These are phyloP conservation scores for Bugula neritina DNA, from an alignment of 2,888 invertebrate genomes.

Conservation along the genomic window DNA sequence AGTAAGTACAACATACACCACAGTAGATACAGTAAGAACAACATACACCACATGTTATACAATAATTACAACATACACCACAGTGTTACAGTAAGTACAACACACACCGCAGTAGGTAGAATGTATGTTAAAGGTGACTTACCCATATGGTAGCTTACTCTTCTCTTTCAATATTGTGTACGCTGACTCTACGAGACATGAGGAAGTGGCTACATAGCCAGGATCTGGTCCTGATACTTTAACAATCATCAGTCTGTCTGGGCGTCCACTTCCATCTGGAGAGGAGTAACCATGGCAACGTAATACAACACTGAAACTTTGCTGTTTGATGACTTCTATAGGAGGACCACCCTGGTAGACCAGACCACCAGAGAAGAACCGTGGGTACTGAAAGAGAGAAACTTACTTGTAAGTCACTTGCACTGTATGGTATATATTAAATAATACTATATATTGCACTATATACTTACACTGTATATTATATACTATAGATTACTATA, in stretches of 20 bases:
- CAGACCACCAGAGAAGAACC: slow-evolving; percentile 67
- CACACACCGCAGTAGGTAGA: too few relatives aligned
- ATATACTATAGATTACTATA: too few relatives aligned
- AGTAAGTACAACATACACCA: too few relatives aligned
- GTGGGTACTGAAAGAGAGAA: slow-evolving; percentile 58
- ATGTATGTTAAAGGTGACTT: too few relatives aligned
- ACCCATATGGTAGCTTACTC: slow-evolving; percentile 70
- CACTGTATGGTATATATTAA: too few relatives aligned
- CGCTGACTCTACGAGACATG: slow-evolving; percentile 67
- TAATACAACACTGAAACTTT: neutral
- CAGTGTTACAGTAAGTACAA: too few relatives aligned
- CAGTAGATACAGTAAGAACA: too few relatives aligned
- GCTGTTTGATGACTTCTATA: slow-evolving; percentile 36
- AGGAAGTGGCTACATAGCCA: slow-evolving; percentile 77
- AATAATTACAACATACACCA: too few relatives aligned
- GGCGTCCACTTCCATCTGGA: neutral
- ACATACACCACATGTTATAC: too few relatives aligned
- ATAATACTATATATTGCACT: too few relatives aligned
- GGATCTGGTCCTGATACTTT: slow-evolving; percentile 58
- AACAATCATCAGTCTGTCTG: neutral
- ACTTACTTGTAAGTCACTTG: neutral
- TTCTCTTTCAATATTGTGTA: slow-evolving; percentile 69
- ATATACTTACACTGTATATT: too few relatives aligned
- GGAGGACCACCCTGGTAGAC: slow-evolving; percentile 62
- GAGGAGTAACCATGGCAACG: slow-evolving; percentile 4